Conservation (phyloP, 2,888 invertebrate genomes). For the Torymus tubicola region DNA sequence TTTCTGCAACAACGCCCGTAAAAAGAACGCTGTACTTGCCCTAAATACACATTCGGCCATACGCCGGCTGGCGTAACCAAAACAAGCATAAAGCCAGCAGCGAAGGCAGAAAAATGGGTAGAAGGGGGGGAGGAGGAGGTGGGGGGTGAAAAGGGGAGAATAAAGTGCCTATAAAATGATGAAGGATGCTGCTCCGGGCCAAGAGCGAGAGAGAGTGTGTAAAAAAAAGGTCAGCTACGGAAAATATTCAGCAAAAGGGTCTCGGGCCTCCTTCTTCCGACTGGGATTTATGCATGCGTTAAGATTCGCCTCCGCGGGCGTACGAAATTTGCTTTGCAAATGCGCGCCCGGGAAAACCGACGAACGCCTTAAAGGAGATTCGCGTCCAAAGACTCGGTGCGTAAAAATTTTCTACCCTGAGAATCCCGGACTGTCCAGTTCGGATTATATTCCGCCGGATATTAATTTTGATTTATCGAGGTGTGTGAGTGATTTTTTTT, state of each 20-base stretch:
- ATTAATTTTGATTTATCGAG: no score
- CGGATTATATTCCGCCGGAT: no score
- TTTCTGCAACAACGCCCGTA: background rate
- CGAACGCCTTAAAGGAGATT: slow-evolving; percentile 21
- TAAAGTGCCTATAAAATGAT: slow-evolving; percentile 7
- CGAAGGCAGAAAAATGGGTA: background rate
- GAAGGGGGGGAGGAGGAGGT: background rate
- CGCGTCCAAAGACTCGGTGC: background rate
- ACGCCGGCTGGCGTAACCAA: no score
- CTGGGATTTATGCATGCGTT: slow-evolving; percentile 21
- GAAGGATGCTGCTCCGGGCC: slow-evolving; percentile 8
- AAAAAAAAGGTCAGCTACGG: background rate
- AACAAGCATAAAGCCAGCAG: background rate
- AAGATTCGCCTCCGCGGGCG: slow-evolving; percentile 24
- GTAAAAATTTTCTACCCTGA: no score
- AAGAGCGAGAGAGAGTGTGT: background rate
- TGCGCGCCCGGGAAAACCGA: slow-evolving; percentile 7
- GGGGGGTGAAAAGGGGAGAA: background rate
- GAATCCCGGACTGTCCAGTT: no score
- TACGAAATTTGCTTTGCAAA: slow-evolving; percentile 39
- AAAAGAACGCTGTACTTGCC: no score
- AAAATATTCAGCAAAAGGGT: slow-evolving; percentile 3
- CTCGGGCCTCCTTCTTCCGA: background rate
- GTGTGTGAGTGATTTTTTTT: no score
- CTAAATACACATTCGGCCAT: no score